Conservation (phyloP, 1,140 invertebrate genomes). For the Zaprionus davidi region DNA sequence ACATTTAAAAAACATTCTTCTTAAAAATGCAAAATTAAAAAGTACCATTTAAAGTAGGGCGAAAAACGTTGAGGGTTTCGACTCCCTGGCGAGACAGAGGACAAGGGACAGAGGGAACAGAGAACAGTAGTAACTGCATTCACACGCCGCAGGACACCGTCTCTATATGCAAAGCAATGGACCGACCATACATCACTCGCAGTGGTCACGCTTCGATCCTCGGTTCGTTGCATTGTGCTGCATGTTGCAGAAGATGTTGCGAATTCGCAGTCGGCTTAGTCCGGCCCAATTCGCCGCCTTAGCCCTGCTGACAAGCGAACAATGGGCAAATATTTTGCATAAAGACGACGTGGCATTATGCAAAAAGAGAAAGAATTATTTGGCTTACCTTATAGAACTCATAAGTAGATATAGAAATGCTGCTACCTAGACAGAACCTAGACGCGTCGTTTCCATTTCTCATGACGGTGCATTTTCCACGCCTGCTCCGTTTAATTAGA, state of each 20-base stretch:
- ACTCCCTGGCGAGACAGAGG: not conserved
- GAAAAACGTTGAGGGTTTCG: conserved; percentile 14
- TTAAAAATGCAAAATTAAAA: conserved; percentile 40
- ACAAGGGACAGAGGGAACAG: conserved; percentile 9
- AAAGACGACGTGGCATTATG: conserved; percentile 39
- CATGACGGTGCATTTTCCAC: conserved; percentile 65
- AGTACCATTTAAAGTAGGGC: conserved; percentile 55
- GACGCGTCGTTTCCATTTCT: conserved; percentile 27
- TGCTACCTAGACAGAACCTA: conserved; percentile 26
- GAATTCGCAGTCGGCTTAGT: conserved; percentile 22
- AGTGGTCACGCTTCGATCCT: conserved; percentile 41
- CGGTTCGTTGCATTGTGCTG: conserved; percentile 16
- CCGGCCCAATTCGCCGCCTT: conserved; percentile 7
- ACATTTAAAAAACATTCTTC: conserved; percentile 46
- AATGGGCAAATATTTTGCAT: conserved; percentile 56
- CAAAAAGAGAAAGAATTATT: conserved; percentile 38
- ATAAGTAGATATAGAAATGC: conserved; percentile 7
- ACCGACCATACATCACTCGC: conserved; percentile 2
- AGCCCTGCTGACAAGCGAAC: conserved; percentile 48
- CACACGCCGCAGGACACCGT: conserved; percentile 50
- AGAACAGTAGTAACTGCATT: conserved; percentile 10
- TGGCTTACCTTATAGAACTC: not conserved
- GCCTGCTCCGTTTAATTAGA: conserved; percentile 62
- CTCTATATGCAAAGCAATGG: conserved; percentile 38
- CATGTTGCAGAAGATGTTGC: conserved; percentile 25